Conservation (phyloP, 2,888 invertebrate genomes). For the Lasioglossum vierecki region DNA sequence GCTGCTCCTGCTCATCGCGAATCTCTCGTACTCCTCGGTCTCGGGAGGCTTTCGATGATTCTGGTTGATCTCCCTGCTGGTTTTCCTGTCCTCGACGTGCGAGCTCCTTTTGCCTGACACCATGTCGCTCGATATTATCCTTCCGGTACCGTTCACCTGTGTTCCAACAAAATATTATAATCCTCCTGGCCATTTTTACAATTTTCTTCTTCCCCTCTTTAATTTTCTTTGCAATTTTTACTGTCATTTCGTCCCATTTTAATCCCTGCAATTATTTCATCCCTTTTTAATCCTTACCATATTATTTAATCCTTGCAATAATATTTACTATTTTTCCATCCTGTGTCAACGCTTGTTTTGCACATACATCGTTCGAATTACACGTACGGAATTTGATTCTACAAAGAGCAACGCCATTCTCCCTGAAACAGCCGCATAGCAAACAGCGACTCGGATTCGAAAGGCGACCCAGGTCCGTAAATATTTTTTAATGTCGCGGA, state of each 20-base stretch:
- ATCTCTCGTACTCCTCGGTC: constrained; percentile 72
- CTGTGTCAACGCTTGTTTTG: too few relatives aligned
- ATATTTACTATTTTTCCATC: too few relatives aligned
- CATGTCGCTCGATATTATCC: constrained; percentile 75
- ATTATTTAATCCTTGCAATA: too few relatives aligned
- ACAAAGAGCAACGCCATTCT: neutral
- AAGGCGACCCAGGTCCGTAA: constrained; percentile 12
- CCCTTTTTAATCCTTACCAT: too few relatives aligned
- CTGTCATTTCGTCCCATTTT: too few relatives aligned
- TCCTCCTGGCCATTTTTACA: neutral
- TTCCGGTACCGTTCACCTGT: constrained; percentile 78
- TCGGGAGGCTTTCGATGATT: constrained; percentile 59
- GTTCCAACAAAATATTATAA: constrained; percentile 1
- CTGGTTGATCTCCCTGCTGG: constrained; percentile 37
- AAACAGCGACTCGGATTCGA: neutral
- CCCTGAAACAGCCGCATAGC: neutral
- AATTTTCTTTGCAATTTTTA: too few relatives aligned
- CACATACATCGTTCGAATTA: too few relatives aligned
- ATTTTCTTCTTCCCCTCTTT: too few relatives aligned
- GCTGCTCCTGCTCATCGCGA: constrained; percentile 64
- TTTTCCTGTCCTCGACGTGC: constrained; percentile 48
- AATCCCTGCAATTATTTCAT: too few relatives aligned
- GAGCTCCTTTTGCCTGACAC: constrained; percentile 67
- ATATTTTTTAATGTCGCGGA: constrained; percentile 39
- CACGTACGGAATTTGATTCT: too few relatives aligned